These are phyloP conservation scores for Peromyscus aztecus DNA, from an alignment of 2,797 vertebrate genomes.

Conservation along the genomic window DNA sequence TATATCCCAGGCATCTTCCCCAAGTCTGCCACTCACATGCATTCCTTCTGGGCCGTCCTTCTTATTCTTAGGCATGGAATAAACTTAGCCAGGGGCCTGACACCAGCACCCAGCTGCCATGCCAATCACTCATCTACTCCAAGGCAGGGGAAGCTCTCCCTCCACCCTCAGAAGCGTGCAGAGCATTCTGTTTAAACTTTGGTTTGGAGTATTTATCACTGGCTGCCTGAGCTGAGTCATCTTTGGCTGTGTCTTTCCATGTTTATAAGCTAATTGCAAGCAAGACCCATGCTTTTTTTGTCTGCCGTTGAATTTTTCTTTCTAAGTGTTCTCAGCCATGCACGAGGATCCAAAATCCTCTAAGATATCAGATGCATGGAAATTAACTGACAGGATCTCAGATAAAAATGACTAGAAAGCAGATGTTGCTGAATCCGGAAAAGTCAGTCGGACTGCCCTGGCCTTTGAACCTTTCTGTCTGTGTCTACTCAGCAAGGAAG, in stretches of 20 bases:
- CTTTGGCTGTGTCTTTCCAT: not conserved
- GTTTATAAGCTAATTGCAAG: not conserved
- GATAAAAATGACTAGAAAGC: not conserved
- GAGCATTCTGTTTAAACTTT: constrained; percentile 20
- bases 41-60: not conserved
- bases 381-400: not conserved
- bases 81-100: not conserved
- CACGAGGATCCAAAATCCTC: not conserved
- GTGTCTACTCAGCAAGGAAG: constrained; percentile 20
- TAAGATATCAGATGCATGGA: not conserved
- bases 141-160: not conserved
- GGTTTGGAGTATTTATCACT: constrained; percentile 1
- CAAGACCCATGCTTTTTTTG: not conserved
- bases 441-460: not conserved
- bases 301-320: not conserved
- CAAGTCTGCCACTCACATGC: not conserved
- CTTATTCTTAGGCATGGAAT: not conserved
- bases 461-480: constrained; percentile 40
- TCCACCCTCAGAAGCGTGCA: constrained; percentile 23
- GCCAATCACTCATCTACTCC: not conserved
- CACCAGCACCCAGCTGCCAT: not conserved
- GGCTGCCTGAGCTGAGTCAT: not conserved
- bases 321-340: not conserved
- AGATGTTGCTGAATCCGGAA: constrained; percentile 20
- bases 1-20: not conserved